Percentiles rank a stretch among this genome's conserved stretches.
Evolutionary conservation across 2,888 invertebrate species (phyloP).

Genomic region (Acronicta aceris): DNA sequence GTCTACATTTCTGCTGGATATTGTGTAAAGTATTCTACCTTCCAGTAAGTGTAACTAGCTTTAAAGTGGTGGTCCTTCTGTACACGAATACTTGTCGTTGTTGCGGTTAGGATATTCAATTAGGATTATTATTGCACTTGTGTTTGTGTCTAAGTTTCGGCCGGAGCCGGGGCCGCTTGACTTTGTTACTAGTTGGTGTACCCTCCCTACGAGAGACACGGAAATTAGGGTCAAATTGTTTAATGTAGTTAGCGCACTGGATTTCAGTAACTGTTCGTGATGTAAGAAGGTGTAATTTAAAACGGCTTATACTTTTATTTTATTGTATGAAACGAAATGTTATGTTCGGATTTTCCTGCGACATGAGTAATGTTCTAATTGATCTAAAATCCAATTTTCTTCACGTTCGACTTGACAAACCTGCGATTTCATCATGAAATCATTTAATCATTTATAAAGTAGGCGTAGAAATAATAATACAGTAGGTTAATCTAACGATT

Average conservation of each 20-base stretch:
- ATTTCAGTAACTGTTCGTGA: neutral
- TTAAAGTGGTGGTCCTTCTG: neutral
- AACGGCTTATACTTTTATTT: no score
- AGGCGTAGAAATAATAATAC: no score
- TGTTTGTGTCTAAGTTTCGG: conserved; percentile 2
- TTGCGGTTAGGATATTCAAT: conserved; percentile 8
- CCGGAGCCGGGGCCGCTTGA: neutral
- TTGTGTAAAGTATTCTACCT: no score
- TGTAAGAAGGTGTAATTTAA: neutral
- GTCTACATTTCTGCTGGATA: no score
- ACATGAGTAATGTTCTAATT: neutral
- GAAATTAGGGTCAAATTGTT: conserved; percentile 1
- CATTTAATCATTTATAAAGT: no score
- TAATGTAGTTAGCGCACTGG: neutral
- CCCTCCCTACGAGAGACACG: neutral
- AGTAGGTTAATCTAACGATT: no score
- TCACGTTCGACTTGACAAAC: neutral
- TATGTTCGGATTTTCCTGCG: no score
- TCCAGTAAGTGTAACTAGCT: no score
- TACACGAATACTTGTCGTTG: neutral
- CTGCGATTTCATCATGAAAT: neutral
- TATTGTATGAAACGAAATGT: no score
- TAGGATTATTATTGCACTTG: conserved; percentile 9
- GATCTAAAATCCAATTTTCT: neutral
- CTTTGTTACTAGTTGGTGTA: neutral